Conservation (phyloP, 2,797 vertebrate genomes). For the Clarias laeviceps region DNA sequence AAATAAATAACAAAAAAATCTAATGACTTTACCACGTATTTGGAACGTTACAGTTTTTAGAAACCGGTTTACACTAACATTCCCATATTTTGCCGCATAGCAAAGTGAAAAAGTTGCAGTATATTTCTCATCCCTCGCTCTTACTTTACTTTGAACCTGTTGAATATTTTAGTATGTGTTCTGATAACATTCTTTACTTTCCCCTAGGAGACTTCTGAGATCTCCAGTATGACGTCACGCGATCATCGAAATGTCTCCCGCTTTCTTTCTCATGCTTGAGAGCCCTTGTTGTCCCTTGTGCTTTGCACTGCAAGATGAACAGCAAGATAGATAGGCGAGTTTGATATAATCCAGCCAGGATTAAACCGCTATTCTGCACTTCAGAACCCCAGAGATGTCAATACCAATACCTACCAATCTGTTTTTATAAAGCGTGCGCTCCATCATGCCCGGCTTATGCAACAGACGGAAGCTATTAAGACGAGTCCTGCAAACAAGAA, state of each 20-base stretch:
- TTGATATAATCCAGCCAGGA: conserved; percentile 35
- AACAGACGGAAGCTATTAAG: conserved; percentile 66
- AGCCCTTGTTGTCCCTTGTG: conserved; percentile 27
- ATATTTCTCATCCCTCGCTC: not conserved
- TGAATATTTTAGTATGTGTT: not conserved
- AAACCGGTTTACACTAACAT: not conserved
- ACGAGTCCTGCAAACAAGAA: conserved; percentile 58
- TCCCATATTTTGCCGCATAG: not conserved
- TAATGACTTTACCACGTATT: too few relatives aligned
- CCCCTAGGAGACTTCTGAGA: not conserved
- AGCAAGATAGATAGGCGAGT: conserved; percentile 23
- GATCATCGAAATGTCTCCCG: conserved; percentile 33
- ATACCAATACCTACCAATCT: conserved; percentile 34
- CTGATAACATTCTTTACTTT: not conserved
- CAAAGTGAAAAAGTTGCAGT: not conserved
- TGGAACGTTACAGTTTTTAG: not conserved
- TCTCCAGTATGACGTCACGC: not conserved
- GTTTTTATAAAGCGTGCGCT: conserved; percentile 22
- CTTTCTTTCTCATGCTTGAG: conserved; percentile 35
- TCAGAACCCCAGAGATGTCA: conserved; percentile 39
- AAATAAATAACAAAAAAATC: too few relatives aligned
- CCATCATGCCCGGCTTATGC: conserved; percentile 49
- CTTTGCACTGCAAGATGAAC: conserved; percentile 45
- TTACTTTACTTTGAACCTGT: conserved; percentile 4
- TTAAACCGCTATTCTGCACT: conserved; percentile 32